These are phyloP conservation scores for Lutjanus argentimaculatus DNA, from an alignment of 2,797 vertebrate genomes.

Conservation along the genomic window DNA sequence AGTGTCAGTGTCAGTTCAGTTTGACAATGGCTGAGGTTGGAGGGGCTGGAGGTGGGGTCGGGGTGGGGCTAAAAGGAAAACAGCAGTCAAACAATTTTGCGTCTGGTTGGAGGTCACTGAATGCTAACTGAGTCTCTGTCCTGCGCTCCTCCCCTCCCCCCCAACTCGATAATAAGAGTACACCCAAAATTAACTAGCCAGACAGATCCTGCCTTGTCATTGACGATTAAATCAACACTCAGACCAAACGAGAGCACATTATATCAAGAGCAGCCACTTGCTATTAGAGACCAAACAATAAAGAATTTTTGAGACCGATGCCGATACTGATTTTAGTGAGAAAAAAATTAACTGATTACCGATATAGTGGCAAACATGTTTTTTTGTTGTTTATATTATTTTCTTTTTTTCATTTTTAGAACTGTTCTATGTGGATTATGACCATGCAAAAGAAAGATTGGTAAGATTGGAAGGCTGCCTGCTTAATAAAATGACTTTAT, in stretches of 20 bases:
- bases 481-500: no score
- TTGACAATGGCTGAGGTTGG: conserved; percentile 79
- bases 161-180: conserved; percentile 57
- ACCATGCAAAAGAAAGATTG: no score
- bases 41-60: conserved; percentile 62
- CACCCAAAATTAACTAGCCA: conserved; percentile 80
- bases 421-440: no score
- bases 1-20: conserved; percentile 79
- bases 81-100: conserved; percentile 71
- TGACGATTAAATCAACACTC: conserved; percentile 77
- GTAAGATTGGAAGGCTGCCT: no score
- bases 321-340: no score
- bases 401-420: no score
- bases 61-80: conserved; percentile 63
- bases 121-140: conserved; percentile 59
- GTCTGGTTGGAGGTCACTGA: conserved; percentile 77
- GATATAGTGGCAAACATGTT: no score
- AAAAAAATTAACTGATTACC: not conserved
- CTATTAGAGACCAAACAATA: no score
- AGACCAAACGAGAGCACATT: conserved; percentile 73
- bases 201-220: conserved; percentile 78
- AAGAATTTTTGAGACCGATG: no score
- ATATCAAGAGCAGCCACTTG: conserved; percentile 56
- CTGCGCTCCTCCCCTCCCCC: conserved; percentile 33
- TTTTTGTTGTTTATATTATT: no score